These are phyloP conservation scores for Cylloceria caligata DNA, from an alignment of 2,888 invertebrate species.

Conservation along the genomic window DNA sequence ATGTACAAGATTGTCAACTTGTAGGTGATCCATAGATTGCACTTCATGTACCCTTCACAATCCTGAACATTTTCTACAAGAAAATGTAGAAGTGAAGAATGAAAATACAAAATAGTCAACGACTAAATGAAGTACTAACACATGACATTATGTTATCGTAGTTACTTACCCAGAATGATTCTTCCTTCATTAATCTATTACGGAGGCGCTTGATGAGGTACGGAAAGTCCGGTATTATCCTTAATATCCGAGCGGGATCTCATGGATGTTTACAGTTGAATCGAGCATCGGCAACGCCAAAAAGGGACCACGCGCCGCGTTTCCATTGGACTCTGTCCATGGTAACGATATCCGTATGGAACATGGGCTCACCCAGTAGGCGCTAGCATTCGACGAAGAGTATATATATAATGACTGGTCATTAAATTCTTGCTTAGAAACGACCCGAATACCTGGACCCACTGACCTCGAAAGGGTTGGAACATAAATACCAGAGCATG, in stretches of 20 bases:
- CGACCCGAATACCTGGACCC: background rate
- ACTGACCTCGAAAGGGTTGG: background rate
- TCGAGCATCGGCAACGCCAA: conserved; percentile 52
- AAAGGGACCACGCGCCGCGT: conserved; percentile 70
- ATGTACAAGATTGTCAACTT: conserved; percentile 54
- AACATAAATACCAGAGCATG: conserved; percentile 69
- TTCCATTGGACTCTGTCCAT: conserved; percentile 74
- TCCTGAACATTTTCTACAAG: too few species aligned
- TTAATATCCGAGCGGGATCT: conserved; percentile 59
- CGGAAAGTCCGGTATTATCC: conserved; percentile 40
- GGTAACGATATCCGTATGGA: conserved; percentile 67
- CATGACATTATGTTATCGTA: background rate
- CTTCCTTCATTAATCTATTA: background rate
- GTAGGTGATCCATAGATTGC: conserved; percentile 44
- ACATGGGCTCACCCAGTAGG: conserved; percentile 67
- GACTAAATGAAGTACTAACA: background rate
- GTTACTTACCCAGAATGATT: background rate
- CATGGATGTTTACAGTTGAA: conserved; percentile 68
- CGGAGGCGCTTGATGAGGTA: background rate
- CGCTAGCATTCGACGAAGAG: conserved; percentile 70
- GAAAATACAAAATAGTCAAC: background rate
- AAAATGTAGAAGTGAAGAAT: background rate
- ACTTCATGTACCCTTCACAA: conserved; percentile 13
- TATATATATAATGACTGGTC: conserved; percentile 68
- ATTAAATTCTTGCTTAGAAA: conserved; percentile 72